These are phyloP conservation scores for Ennomos fuscantarius DNA, from an alignment of 2,888 invertebrate species.

Conservation along the genomic window DNA sequence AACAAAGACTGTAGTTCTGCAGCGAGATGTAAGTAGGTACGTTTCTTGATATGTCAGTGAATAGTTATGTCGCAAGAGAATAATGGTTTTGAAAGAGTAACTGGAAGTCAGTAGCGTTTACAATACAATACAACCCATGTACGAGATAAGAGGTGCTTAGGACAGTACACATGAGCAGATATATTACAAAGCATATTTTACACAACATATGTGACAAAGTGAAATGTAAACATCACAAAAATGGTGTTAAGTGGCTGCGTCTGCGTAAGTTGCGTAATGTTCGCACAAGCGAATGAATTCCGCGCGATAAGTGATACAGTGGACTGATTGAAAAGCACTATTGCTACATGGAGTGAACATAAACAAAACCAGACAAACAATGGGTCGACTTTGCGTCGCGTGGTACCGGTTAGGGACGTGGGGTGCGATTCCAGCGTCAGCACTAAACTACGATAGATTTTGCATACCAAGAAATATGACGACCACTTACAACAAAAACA, in stretches of 20 bases:
- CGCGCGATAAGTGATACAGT: conserved; percentile 51
- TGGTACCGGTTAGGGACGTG: conserved; percentile 51
- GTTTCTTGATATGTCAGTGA: conserved; percentile 14
- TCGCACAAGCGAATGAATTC: conserved; percentile 47
- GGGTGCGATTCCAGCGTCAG: conserved; percentile 45
- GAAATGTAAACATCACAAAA: conserved; percentile 47
- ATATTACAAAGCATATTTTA: conserved; percentile 49
- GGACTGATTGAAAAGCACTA: conserved; percentile 42
- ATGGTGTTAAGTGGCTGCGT: conserved; percentile 45
- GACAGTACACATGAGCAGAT: conserved; percentile 42
- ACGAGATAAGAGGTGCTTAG: conserved; percentile 30
- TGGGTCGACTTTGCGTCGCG: conserved; percentile 81
- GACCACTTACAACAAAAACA: conserved; percentile 21
- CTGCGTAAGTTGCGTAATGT: conserved; percentile 30
- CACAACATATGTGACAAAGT: conserved; percentile 46
- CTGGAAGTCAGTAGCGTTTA: conserved; percentile 25
- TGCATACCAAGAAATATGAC: conserved; percentile 25
- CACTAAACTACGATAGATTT: conserved; percentile 24
- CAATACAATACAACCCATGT: conserved; percentile 33
- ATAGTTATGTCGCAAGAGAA: conserved; percentile 7
- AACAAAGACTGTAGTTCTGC: conserved; percentile 39
- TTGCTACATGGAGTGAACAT: conserved; percentile 51
- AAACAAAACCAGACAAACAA: conserved; percentile 64
- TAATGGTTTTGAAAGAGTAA: conserved; percentile 24
- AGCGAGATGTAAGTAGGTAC: conserved; percentile 4